Conservation (phyloP, 2,797 vertebrate species). For the Sebastes hubbsi region DNA sequence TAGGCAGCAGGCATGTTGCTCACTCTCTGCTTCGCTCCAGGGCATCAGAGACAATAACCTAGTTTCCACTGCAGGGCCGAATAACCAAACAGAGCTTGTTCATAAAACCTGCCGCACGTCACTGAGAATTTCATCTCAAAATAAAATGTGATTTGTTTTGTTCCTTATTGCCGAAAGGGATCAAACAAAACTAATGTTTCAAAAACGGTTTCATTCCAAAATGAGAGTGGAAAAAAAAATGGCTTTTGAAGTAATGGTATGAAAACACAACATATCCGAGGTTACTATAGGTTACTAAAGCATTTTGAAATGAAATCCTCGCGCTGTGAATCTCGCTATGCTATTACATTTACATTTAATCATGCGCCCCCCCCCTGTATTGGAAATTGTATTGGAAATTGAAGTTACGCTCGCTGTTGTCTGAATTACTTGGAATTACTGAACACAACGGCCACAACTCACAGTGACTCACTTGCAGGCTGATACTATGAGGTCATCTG, state of each 20-base stretch:
- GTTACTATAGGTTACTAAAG: slow-evolving; percentile 26
- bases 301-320: slow-evolving; percentile 31
- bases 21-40: slow-evolving; percentile 58
- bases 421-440: slow-evolving; percentile 10
- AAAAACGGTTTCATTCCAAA: slow-evolving; percentile 15
- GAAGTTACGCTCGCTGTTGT: neutral
- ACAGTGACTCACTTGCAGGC: neutral
- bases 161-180: slow-evolving; percentile 8
- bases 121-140: slow-evolving; percentile 29
- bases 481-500: slow-evolving; percentile 9
- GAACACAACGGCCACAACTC: neutral
- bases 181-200: slow-evolving; percentile 29
- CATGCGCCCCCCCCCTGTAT: neutral
- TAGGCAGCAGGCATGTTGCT: slow-evolving; percentile 73
- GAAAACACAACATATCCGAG: slow-evolving; percentile 20
- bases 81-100: slow-evolving; percentile 37
- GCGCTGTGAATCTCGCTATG: neutral
- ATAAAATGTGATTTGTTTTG: slow-evolving; percentile 22
- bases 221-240: neutral
- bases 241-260: slow-evolving; percentile 35
- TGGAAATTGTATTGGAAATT: neutral
- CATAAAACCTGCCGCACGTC: slow-evolving; percentile 41
- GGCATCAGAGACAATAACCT: slow-evolving; percentile 74
- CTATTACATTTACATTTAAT: slow-evolving; percentile 39
- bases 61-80: slow-evolving; percentile 65